These are phyloP conservation scores for Netelia fuscicornis DNA, from an alignment of 2,888 invertebrate genomes.

Conservation along the genomic window DNA sequence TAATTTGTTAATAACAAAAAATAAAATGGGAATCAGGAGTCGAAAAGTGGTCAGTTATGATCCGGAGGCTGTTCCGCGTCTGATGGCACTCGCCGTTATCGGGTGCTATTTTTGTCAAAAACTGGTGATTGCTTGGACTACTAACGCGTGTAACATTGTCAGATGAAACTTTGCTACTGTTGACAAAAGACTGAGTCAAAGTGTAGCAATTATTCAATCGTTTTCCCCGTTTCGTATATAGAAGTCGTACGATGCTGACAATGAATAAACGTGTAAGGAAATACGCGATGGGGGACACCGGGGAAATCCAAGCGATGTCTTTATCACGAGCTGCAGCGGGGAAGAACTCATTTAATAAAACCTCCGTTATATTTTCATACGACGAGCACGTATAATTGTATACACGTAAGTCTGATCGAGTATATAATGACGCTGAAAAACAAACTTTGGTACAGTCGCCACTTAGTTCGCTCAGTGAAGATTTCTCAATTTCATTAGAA, in stretches of 20 bases:
- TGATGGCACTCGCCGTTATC: no score
- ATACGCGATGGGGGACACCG: not conserved
- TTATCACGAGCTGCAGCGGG: not conserved
- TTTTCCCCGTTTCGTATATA: not conserved
- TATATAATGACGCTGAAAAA: slow-evolving; percentile 30
- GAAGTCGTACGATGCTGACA: not conserved
- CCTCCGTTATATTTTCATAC: not conserved
- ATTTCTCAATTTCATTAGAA: not conserved
- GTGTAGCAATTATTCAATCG: not conserved
- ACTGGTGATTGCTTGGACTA: no score
- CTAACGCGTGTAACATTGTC: not conserved
- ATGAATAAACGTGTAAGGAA: not conserved
- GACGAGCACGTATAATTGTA: not conserved
- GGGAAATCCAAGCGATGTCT: slow-evolving; percentile 31
- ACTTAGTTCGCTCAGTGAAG: not conserved
- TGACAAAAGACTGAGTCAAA: not conserved
- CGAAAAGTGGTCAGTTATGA: no score
- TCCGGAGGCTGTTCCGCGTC: no score
- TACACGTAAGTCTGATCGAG: not conserved
- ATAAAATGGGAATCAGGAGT: no score
- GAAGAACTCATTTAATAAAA: slow-evolving; percentile 20
- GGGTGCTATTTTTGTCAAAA: no score
- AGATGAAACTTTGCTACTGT: not conserved
- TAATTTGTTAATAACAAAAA: no score
- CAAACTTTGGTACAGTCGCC: slow-evolving; percentile 6